Percentiles rank a stretch among this genome's conserved stretches.
Conservation (phyloP, 2,113 vertebrate species). For the Trichomycterus rosablanca region DNA sequence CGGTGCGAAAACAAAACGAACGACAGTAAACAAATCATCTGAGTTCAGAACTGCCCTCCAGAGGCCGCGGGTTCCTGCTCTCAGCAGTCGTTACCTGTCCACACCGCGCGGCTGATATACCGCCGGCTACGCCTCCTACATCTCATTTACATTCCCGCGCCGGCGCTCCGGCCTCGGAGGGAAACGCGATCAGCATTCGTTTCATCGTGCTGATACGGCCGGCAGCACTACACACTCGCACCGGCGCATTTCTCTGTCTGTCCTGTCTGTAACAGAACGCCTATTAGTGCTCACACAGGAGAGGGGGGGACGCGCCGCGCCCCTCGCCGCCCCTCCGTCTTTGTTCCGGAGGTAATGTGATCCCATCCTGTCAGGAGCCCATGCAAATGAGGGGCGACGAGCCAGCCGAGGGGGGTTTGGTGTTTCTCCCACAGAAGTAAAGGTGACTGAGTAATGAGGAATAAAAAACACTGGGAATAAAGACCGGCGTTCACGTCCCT, state of each 20-base stretch:
- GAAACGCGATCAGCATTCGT: slow-evolving; percentile 32
- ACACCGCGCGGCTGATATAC: slow-evolving; percentile 1
- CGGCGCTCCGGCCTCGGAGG: slow-evolving; percentile 6
- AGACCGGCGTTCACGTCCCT: slow-evolving; percentile 16
- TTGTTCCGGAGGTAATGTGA: slow-evolving; percentile 41
- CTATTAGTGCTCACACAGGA: slow-evolving; percentile 38
- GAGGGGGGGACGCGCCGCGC: slow-evolving; percentile 17
- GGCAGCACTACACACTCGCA: slow-evolving; percentile 15
- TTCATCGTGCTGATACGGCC: too few species aligned
- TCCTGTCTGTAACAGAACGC: slow-evolving; percentile 38
- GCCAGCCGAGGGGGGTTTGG: background rate
- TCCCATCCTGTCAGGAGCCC: slow-evolving; percentile 29
- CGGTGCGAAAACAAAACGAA: background rate
- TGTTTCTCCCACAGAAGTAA: slow-evolving; percentile 30
- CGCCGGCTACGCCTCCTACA: slow-evolving; percentile 1
- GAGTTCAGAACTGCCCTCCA: slow-evolving; percentile 5
- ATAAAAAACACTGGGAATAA: slow-evolving; percentile 16
- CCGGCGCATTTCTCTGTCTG: slow-evolving; percentile 40
- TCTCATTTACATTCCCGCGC: slow-evolving; percentile 30
- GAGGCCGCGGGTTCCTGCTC: slow-evolving; percentile 4
- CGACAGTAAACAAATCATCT: background rate
- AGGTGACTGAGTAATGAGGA: slow-evolving; percentile 42
- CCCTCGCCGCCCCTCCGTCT: slow-evolving; percentile 21
- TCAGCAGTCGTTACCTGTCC: slow-evolving; percentile 17
- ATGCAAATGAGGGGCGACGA: slow-evolving; percentile 37